phyloP scores from a whole-genome alignment of 2,888 invertebrate species.

The Euspilapteryx auroguttella region DNA sequence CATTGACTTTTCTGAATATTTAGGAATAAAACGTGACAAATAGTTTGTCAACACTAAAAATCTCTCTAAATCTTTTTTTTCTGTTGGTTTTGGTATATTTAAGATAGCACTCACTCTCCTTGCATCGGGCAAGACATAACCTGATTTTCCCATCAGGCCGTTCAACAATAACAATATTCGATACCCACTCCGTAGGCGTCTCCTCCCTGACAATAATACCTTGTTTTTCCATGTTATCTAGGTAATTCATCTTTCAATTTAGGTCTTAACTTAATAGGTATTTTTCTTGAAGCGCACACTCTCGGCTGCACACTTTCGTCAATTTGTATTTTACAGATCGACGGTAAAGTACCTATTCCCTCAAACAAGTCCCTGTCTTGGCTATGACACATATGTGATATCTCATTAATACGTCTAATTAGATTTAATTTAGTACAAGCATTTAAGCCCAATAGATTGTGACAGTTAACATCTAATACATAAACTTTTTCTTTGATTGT shows the following conservation, averaged over 20 bases:
- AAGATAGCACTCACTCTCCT: not conserved
- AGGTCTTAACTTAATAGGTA: slow-evolving; percentile 5
- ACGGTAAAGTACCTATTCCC: slow-evolving; percentile 4
- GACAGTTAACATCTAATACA: slow-evolving; percentile 5
- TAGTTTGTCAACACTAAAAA: slow-evolving; percentile 4
- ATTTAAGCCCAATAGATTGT: slow-evolving; percentile 4
- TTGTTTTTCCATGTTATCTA: slow-evolving; percentile 3
- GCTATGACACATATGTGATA: not conserved
- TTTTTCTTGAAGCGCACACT: slow-evolving; percentile 4
- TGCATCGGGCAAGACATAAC: slow-evolving; percentile 5
- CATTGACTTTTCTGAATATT: slow-evolving; percentile 1
- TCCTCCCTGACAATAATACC: slow-evolving; percentile 5
- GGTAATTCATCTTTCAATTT: too few relatives aligned
- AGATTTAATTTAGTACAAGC: slow-evolving; percentile 3
- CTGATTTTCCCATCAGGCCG: slow-evolving; percentile 5
- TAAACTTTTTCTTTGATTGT: too few relatives aligned
- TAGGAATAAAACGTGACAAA: slow-evolving; percentile 5
- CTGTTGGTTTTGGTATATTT: not conserved
- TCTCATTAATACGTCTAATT: slow-evolving; percentile 1
- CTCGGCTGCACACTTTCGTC: slow-evolving; percentile 5
- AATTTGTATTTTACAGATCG: slow-evolving; percentile 3
- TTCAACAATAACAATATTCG: slow-evolving; percentile 6
- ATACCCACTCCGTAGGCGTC: slow-evolving; percentile 6
- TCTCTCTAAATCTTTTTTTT: slow-evolving; percentile 2
- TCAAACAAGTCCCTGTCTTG: not conserved